phyloP scores from a whole-genome alignment of 2,797 vertebrate species.

The Heteromormyrus szaboi region DNA sequence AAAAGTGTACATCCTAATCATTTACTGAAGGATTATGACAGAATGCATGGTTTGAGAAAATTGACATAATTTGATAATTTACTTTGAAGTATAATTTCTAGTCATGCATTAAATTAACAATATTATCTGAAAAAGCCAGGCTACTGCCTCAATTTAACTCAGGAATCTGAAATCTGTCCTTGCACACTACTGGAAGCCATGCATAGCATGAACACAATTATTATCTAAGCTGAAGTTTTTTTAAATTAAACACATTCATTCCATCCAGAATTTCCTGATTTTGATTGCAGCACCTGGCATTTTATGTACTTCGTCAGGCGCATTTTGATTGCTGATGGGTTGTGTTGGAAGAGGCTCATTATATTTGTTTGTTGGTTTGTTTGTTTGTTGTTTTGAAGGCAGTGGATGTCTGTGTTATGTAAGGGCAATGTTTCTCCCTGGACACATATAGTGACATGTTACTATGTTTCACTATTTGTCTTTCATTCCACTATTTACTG shows the following conservation, averaged over 20 bases:
- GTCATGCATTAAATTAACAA: conserved; percentile 69
- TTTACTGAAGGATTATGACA: conserved; percentile 25
- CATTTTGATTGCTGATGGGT: neutral
- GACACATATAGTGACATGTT: neutral
- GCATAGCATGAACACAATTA: conserved; percentile 43
- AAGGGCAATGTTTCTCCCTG: neutral
- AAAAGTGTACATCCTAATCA: conserved; percentile 16
- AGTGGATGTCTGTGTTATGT: neutral
- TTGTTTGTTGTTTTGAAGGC: neutral
- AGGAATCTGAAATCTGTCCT: conserved; percentile 46
- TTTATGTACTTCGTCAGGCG: neutral
- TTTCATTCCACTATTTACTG: neutral
- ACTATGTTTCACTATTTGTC: neutral
- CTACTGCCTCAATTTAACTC: conserved; percentile 48
- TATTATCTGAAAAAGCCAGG: conserved; percentile 64
- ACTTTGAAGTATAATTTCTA: conserved; percentile 71
- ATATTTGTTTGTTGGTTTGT: neutral
- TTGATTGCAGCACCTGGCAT: conserved; percentile 29
- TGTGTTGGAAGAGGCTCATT: neutral
- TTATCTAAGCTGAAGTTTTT: conserved; percentile 35
- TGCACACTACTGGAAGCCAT: conserved; percentile 39
- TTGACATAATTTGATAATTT: conserved; percentile 51
- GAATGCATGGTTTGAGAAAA: conserved; percentile 36
- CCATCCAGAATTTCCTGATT: conserved; percentile 22
- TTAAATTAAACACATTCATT: conserved; percentile 41